These are phyloP conservation scores for Xylocampa areola DNA, from an alignment of 2,888 invertebrate species.

Conservation along the genomic window DNA sequence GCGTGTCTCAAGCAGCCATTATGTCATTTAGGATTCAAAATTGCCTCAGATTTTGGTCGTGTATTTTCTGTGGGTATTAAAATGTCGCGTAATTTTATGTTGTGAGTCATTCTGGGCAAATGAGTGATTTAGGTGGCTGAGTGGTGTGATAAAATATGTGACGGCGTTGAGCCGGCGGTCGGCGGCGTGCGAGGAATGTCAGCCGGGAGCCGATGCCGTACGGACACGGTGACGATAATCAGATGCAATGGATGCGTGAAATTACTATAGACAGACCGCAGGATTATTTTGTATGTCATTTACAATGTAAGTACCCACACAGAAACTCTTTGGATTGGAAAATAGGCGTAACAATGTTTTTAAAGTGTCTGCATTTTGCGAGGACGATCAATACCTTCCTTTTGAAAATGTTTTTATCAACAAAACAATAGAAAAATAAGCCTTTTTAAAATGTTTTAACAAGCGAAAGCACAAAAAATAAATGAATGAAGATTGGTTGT, in stretches of 20 bases:
- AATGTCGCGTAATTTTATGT: slow-evolving; percentile 46
- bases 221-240: slow-evolving; percentile 51
- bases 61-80: slow-evolving; percentile 32
- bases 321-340: background rate
- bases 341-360: too few species aligned
- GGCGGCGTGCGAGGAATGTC: slow-evolving; percentile 55
- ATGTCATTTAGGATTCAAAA: slow-evolving; percentile 32
- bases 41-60: slow-evolving; percentile 29
- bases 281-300: slow-evolving; percentile 27
- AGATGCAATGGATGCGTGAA: slow-evolving; percentile 58
- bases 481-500: too few species aligned
- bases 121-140: slow-evolving; percentile 58
- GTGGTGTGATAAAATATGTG: slow-evolving; percentile 58
- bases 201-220: slow-evolving; percentile 52
- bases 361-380: too few species aligned
- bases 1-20: slow-evolving; percentile 23
- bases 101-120: slow-evolving; percentile 56
- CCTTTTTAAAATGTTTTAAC: too few species aligned
- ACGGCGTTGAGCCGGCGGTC: slow-evolving; percentile 43
- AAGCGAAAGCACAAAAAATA: too few species aligned
- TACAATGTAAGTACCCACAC: slow-evolving; percentile 12
- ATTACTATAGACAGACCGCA: slow-evolving; percentile 39
- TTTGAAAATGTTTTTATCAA: too few species aligned
- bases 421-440: too few species aligned
- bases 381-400: too few species aligned